Evolutionary conservation across 1,140 invertebrate species (phyloP).

Genomic region (Drosophila leontia): DNA sequence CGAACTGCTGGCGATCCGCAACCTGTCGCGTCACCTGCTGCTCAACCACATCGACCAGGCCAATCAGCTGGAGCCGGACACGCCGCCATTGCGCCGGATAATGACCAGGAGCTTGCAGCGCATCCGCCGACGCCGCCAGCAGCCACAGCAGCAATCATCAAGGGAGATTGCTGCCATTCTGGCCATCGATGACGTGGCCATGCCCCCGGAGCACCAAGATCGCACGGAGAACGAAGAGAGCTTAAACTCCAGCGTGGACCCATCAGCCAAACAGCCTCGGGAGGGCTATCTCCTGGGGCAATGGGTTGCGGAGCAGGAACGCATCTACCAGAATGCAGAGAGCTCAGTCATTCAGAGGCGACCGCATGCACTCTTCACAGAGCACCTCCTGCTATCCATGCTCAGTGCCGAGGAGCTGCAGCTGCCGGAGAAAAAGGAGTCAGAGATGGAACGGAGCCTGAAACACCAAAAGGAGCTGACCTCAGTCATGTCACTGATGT

Average conservation of each 20-base stretch:
- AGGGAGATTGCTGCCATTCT: background rate
- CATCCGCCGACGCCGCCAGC: conserved; percentile 20
- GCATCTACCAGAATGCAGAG: background rate
- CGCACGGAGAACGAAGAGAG: background rate
- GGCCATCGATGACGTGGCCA: background rate
- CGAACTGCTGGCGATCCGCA: conserved; percentile 18
- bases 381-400: conserved; percentile 67
- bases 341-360: background rate
- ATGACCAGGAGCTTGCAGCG: conserved; percentile 25
- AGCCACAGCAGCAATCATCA: background rate
- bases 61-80: conserved; percentile 59
- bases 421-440: background rate
- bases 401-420: conserved; percentile 50
- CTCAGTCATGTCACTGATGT: conserved; percentile 50
- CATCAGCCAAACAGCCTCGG: no score
- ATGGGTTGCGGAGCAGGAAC: conserved; percentile 39
- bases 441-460: background rate
- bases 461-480: background rate
- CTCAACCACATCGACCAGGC: conserved; percentile 67
- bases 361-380: conserved; percentile 46
- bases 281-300: conserved; percentile 26
- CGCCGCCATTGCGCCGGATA: conserved; percentile 42
- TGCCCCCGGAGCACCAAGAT: background rate
- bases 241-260: background rate
- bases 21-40: conserved; percentile 59